phyloP scores from a whole-genome alignment of 1,140 invertebrate species.

The Caenorhabditis remanei region DNA sequence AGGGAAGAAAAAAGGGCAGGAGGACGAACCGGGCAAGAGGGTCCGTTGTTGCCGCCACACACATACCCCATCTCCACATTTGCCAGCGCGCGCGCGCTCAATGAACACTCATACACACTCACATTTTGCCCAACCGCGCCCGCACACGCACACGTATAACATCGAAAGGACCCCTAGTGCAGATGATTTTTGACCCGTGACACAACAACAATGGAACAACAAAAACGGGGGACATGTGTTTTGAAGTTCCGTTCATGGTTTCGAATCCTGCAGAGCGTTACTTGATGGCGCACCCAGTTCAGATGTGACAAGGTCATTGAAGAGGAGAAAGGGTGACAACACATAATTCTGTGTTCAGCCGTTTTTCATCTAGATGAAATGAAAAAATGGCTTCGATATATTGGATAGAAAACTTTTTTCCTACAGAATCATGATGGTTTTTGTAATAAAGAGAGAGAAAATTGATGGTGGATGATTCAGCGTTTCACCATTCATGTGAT shows the following conservation, averaged over 20 bases:
- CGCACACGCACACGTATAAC: not conserved
- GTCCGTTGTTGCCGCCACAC: not conserved
- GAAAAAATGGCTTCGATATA: not conserved
- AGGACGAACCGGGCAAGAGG: constrained; percentile 9
- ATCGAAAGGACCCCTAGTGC: not conserved
- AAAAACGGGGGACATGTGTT: not conserved
- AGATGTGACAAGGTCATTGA: constrained; percentile 12
- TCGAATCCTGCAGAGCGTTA: not conserved
- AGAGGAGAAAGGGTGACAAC: not conserved
- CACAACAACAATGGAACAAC: not conserved
- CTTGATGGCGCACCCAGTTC: not conserved
- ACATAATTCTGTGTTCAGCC: not conserved
- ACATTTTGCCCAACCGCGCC: not conserved
- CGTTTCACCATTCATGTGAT: constrained; percentile 22
- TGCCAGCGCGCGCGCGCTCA: not conserved
- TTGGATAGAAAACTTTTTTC: not conserved
- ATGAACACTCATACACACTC: constrained; percentile 13
- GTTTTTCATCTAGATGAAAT: not conserved
- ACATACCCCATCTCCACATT: not conserved
- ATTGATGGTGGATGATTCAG: not conserved
- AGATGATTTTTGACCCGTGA: constrained; percentile 3
- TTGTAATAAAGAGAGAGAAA: constrained; percentile 1
- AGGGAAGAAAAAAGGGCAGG: not conserved
- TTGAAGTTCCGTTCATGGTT: not conserved
- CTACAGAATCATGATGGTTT: not conserved